These are phyloP conservation scores for Microplitis mediator DNA, from an alignment of 1,140 invertebrate genomes.

Conservation along the genomic window DNA sequence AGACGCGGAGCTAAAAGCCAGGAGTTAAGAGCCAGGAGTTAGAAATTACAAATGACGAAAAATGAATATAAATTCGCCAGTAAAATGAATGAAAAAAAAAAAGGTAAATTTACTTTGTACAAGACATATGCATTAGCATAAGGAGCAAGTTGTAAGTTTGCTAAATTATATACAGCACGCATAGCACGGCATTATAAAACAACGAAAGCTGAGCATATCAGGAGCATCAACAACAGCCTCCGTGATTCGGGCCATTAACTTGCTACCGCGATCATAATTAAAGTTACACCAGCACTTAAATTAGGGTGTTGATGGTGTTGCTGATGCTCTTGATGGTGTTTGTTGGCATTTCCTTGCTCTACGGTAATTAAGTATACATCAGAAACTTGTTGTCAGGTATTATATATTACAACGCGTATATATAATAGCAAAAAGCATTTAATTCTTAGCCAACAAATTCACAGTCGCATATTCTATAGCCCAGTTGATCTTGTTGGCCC, in stretches of 20 bases:
- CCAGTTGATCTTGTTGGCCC: too few species aligned
- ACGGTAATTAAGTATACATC: slow-evolving; percentile 24
- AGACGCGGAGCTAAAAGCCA: too few species aligned
- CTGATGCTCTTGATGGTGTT: neutral
- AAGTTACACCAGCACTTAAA: too few species aligned
- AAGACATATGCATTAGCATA: slow-evolving; percentile 13
- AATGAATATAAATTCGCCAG: neutral
- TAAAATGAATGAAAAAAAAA: neutral
- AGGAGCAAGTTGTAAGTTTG: slow-evolving; percentile 14
- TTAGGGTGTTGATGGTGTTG: too few species aligned
- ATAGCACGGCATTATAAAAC: neutral
- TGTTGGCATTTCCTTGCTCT: neutral
- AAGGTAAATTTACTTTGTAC: neutral
- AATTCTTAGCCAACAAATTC: neutral
- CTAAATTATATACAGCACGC: slow-evolving; percentile 7
- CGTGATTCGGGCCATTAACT: slow-evolving; percentile 11
- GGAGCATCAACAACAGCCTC: neutral
- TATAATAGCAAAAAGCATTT: slow-evolving; percentile 12
- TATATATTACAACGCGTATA: too few species aligned
- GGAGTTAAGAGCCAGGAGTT: too few species aligned
- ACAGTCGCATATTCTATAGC: neutral
- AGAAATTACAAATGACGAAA: neutral
- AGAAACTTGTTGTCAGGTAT: slow-evolving; percentile 10
- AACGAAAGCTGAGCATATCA: neutral
- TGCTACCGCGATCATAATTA: neutral